Evolutionary conservation across 2,888 invertebrate genomes (phyloP).

Genomic region (Morpho helenor): DNA sequence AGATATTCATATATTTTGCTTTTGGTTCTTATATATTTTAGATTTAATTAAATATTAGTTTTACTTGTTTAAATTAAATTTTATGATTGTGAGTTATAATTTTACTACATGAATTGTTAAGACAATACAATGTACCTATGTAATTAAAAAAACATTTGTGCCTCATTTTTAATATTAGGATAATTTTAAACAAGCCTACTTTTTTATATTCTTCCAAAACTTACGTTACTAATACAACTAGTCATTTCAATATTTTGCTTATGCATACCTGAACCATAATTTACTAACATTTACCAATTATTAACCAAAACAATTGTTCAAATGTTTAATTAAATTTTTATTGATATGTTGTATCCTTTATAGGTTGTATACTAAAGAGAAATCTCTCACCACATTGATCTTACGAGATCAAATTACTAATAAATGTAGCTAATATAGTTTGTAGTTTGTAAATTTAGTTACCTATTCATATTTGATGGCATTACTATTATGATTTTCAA

Average conservation of each 20-base stretch:
- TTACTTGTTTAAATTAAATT: constrained; percentile 6
- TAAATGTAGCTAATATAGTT: constrained; percentile 38
- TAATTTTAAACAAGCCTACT: neutral
- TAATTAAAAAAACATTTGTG: constrained; percentile 13
- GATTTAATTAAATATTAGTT: constrained; percentile 11
- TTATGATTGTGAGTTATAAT: constrained; percentile 11
- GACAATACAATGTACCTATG: neutral
- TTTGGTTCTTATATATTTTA: constrained; percentile 14
- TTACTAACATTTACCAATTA: constrained; percentile 40
- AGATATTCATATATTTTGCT: constrained; percentile 10
- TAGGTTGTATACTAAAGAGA: constrained; percentile 47
- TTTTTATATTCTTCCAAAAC: constrained; percentile 6
- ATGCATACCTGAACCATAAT: constrained; percentile 26
- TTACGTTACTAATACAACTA: constrained; percentile 34
- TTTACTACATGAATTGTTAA: neutral
- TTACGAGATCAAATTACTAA: constrained; percentile 25
- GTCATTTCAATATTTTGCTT: constrained; percentile 40
- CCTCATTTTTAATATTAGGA: constrained; percentile 12
- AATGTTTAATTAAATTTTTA: constrained; percentile 71
- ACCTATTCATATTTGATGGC: constrained; percentile 22
- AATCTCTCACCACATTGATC: neutral
- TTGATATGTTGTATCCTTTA: constrained; percentile 62
- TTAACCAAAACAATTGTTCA: constrained; percentile 75
- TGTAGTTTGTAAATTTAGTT: constrained; percentile 34
- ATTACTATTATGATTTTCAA: constrained; percentile 6